Conservation (phyloP, 2,797 vertebrate genomes). For the Danio albolineatus region DNA sequence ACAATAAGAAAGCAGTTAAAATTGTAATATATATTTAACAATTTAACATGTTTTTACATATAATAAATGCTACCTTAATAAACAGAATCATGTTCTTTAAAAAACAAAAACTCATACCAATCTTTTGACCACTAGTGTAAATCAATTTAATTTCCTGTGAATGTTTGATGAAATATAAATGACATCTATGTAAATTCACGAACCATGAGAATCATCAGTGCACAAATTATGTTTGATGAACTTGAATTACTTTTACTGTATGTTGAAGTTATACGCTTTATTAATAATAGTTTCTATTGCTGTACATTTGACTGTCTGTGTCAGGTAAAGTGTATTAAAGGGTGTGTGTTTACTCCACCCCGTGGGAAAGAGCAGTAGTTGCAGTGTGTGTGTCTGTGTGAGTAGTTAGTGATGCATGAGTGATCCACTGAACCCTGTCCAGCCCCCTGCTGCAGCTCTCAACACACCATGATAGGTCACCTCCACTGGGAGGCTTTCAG, state of each 20-base stretch:
- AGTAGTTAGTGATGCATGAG: conserved; percentile 69
- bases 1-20: no score
- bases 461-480: not conserved
- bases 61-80: no score
- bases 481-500: conserved; percentile 9
- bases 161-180: not conserved
- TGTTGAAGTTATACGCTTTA: not conserved
- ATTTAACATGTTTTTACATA: no score
- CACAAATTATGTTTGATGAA: not conserved
- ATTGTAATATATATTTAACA: no score
- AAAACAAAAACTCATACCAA: no score
- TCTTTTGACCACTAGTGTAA: no score
- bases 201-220: not conserved
- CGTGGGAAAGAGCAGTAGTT: conserved; percentile 32
- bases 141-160: not conserved
- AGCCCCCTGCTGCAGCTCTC: not conserved
- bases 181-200: not conserved
- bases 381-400: conserved; percentile 37
- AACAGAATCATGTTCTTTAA: no score
- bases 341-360: conserved; percentile 27
- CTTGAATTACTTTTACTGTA: not conserved
- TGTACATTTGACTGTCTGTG: not conserved
- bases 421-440: conserved; percentile 63
- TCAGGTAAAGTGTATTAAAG: conserved; percentile 37
- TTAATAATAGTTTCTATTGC: not conserved